Base-by-base conservation (phyloP, 2,113 vertebrate genomes). In the Muntiacus reevesi region DNA sequence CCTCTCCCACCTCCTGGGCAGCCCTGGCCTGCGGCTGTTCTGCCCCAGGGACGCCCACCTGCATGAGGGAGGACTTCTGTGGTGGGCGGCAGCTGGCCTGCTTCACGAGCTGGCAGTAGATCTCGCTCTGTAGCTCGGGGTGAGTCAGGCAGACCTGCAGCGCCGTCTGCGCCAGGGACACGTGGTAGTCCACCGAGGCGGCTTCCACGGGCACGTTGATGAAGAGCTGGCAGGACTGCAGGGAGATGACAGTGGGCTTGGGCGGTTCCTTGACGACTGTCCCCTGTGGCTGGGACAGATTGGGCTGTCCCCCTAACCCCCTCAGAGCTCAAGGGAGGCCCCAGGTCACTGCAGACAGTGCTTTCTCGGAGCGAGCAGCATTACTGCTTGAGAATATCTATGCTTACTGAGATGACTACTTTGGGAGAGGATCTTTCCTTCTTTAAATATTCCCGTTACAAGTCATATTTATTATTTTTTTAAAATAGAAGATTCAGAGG, bases 131-230 rank as follows among this genome's bases (percentile, higher is more conserved):
- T 67, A 99, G 99, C 98, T 99, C 99, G 0, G 99, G 99, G 97
- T 99, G 99, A 2, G 99, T 99, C 87, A 99, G 99, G 97, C 99
- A 99, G 97, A 99, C 99, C 98, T 99, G 99, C 96, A 99, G 97
- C 5, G 99, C 99, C 25, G 99, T 99, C 98, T 99, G 99, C 67
- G 99, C 99, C 99, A 99, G 98, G 52, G 99, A 99, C 40, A 99
- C 99, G 0, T 99, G 99, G 98, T 99, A 99, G 98, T 99, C 99
- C 97, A 99, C 99, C 10, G 99, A 99, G n/a, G 99, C 99, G 10
- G 99, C 99, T 55, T 99, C 99, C 89, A 99, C 99, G 16, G 99
- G 99, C 97, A 99, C 99, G 10, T 99, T 99, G 98, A 99, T 99
- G 98, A 99, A 99, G 86, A 99, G 99, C 99, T 99, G 99, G 98